Evolutionary conservation across 2,888 invertebrate species (phyloP).

Genomic region (Catonia carolina): DNA sequence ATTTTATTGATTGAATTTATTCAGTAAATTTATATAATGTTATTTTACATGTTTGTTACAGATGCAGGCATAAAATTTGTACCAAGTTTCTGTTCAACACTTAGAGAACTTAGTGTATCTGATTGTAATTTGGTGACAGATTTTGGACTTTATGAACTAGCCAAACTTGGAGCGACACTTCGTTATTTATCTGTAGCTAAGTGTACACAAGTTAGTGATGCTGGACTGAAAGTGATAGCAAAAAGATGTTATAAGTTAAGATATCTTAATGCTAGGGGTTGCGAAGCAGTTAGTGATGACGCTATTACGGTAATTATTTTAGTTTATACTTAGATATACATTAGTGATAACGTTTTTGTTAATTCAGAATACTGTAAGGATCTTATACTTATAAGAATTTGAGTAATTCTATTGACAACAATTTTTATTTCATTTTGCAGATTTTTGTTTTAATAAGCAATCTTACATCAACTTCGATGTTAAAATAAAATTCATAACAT

Average conservation of each 20-base stretch:
- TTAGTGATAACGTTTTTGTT: no score
- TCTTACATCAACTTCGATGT: no score
- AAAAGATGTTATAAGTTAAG: constrained; percentile 80
- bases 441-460: no score
- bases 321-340: no score
- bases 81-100: constrained; percentile 76
- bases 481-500: no score
- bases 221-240: constrained; percentile 79
- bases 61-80: constrained; percentile 88
- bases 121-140: constrained; percentile 87
- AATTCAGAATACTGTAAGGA: no score
- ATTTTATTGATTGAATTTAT: no score
- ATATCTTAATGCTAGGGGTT: constrained; percentile 86
- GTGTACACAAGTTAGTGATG: constrained; percentile 84
- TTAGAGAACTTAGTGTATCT: constrained; percentile 82
- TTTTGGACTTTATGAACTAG: constrained; percentile 83
- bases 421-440: no score
- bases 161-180: constrained; percentile 77
- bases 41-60: no score
- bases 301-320: constrained; percentile 59
- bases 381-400: no score
- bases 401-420: no score
- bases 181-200: constrained; percentile 90
- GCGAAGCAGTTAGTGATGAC: constrained; percentile 90
- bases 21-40: no score